Conservation (phyloP, 1,140 invertebrate species). For the Drosophila pruinosa region DNA sequence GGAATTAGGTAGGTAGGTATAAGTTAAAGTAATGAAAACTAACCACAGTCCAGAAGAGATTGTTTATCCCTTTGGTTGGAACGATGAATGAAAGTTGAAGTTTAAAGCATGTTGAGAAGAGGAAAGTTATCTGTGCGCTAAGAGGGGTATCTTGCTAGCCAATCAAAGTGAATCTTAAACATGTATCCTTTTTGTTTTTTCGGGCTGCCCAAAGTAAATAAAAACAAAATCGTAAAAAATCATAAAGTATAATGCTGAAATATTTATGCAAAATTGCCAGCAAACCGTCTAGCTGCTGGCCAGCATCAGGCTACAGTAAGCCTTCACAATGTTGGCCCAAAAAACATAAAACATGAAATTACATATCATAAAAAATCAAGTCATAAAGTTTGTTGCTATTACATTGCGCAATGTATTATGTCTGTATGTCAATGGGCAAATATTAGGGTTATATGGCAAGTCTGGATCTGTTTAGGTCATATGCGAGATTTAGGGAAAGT, state of each 20-base stretch:
- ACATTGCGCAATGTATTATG: slow-evolving; percentile 33
- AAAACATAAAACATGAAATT: slow-evolving; percentile 70
- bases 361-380: slow-evolving; percentile 76
- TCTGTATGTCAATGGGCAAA: not conserved
- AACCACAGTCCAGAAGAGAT: no score
- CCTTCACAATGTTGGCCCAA: slow-evolving; percentile 32
- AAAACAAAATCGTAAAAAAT: slow-evolving; percentile 73
- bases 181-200: not conserved
- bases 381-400: slow-evolving; percentile 59
- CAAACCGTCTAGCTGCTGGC: slow-evolving; percentile 59
- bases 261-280: slow-evolving; percentile 69
- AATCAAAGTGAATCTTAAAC: no score
- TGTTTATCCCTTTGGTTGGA: no score
- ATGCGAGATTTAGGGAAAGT: slow-evolving; percentile 34
- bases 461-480: not conserved
- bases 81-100: no score
- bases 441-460: not conserved
- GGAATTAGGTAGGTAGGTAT: not conserved
- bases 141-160: not conserved
- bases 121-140: no score
- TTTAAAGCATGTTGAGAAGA: no score
- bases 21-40: no score
- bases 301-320: slow-evolving; percentile 8
- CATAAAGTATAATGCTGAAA: slow-evolving; percentile 73
- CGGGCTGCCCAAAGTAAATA: slow-evolving; percentile 48